Conservation (phyloP, 2,113 vertebrate genomes). For the Oreochromis spilurus region DNA sequence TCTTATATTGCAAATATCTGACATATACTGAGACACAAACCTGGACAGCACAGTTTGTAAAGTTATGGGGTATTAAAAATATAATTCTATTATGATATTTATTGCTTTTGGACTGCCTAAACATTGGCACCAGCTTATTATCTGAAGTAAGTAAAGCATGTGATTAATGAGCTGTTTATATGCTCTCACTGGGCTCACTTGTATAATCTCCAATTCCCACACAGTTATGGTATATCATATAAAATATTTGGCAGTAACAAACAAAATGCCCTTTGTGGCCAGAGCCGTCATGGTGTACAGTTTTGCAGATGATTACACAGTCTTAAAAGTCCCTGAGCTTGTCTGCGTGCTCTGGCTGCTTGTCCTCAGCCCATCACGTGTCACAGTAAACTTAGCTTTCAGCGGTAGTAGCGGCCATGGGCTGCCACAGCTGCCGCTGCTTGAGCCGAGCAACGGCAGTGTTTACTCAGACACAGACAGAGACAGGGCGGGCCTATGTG, state of each 20-base stretch:
- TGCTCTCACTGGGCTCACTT: not conserved
- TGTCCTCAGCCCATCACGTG: conserved; percentile 36
- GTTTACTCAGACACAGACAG: conserved; percentile 42
- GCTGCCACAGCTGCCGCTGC: conserved; percentile 31
- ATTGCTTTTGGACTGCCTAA: conserved; percentile 12
- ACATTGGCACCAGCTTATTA: conserved; percentile 11
- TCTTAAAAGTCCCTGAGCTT: conserved; percentile 25
- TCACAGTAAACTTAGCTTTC: conserved; percentile 46
- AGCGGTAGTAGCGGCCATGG: conserved; percentile 10
- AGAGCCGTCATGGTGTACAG: not conserved
- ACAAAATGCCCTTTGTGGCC: not conserved
- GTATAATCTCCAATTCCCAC: conserved; percentile 3
- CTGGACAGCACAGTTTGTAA: not conserved
- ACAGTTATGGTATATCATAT: conserved; percentile 10
- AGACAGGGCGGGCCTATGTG: conserved; percentile 30
- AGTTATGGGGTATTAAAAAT: conserved; percentile 12
- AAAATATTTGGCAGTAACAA: conserved; percentile 6
- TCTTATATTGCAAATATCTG: not conserved
- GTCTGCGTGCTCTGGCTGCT: conserved; percentile 17
- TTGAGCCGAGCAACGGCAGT: conserved; percentile 6
- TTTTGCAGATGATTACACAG: conserved; percentile 4
- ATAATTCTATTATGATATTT: conserved; percentile 14
- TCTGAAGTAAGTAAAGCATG: conserved; percentile 15
- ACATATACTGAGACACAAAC: not conserved
- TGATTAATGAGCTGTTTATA: conserved; percentile 35